Base-by-base conservation (phyloP, 2,888 invertebrate genomes). In the Carcina quercana region DNA sequence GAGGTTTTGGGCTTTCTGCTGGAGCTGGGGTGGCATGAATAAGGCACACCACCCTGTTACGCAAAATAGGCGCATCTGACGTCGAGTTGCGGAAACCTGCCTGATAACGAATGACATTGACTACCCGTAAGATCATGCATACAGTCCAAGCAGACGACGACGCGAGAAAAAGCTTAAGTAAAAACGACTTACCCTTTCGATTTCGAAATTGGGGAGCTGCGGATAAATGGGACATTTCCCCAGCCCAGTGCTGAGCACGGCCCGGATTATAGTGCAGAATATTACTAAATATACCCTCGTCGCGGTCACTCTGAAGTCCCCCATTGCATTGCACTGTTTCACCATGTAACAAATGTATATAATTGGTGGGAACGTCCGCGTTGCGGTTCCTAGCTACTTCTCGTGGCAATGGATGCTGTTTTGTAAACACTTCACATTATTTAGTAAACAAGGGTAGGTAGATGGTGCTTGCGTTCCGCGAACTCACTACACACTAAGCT, bases 161-260 rank as follows among this genome's bases (percentile, higher is more conserved):
- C n/a, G n/a, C n/a, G n/a, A n/a, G n/a, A n/a, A n/a, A n/a, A n/a
- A n/a, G n/a, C n/a, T 12, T 10, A 24, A 10, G 13, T 12, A 11
- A 32, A 13, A 6, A 6, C 7, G 42, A 83, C 87, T 87, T 63
- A 91, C 91, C 74, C 82, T 84, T 39, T 85, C 84, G 43, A 89
- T 75, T 53, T 91, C 88, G 53, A 90, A 90, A 65, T 88, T 79
- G 20, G 87, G 86, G 66, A 91, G 83, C 47, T 87, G 85, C 29
- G 87, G 87, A 61, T 89, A 87, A 43, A 87, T 86, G 3, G 91
- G 91, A 52, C 91, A 92, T 53, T 85, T 86, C 40, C 91, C 91
- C 24, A 91, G 72, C 25, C 89, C 90, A 28, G 86, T 76, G 37
- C 63, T 53, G 17, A 60, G 38, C 37, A 58, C 75, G n/a, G 57